Evolutionary conservation across 2,113 vertebrate genomes (phyloP).

Genomic region (Aramus guarauna): DNA sequence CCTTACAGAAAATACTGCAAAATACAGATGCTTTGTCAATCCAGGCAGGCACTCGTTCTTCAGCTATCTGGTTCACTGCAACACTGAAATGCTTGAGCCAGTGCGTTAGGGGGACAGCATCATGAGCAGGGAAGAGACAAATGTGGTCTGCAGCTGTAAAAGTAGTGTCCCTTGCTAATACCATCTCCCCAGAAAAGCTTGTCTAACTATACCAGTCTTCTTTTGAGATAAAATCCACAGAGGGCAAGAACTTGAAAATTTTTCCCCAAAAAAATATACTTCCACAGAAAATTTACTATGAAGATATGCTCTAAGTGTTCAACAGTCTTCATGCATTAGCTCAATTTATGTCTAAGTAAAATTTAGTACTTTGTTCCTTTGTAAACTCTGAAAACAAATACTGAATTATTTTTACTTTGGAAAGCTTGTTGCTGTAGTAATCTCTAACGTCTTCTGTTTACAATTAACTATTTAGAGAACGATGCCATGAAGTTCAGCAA

Average conservation of each 20-base stretch:
- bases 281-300: background rate
- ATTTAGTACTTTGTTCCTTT: background rate
- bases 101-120: background rate
- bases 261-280: background rate
- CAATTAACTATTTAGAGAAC: constrained; percentile 9
- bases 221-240: background rate
- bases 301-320: background rate
- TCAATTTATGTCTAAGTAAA: background rate
- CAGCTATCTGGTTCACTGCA: background rate
- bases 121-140: background rate
- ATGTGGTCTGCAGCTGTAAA: background rate
- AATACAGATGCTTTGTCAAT: background rate
- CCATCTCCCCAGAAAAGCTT: background rate
- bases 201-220: background rate
- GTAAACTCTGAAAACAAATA: background rate
- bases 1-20: background rate
- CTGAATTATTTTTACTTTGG: background rate
- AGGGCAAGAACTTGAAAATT: background rate
- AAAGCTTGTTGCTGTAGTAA: no score
- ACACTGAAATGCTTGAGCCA: background rate
- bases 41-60: background rate
- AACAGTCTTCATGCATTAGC: background rate
- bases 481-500: background rate
- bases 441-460: background rate
- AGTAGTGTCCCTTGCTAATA: background rate